These are phyloP conservation scores for Drosophila birchii DNA, from an alignment of 2,888 invertebrate species.

Conservation along the genomic window DNA sequence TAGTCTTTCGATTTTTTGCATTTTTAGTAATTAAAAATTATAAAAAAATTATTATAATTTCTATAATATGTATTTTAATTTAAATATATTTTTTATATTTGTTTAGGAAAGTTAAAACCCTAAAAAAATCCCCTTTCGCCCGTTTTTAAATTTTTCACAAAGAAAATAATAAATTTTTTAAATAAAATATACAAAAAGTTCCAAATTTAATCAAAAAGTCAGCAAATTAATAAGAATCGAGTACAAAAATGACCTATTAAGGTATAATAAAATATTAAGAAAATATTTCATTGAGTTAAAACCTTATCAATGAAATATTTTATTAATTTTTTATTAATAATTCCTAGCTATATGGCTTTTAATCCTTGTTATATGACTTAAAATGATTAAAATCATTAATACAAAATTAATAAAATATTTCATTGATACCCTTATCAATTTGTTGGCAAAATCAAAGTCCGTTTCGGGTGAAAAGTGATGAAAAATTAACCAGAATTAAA, in stretches of 20 bases:
- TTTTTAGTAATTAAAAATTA: no score
- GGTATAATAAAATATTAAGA: not conserved
- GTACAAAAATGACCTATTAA: not conserved
- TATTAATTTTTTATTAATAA: no score
- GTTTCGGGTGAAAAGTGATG: slow-evolving; percentile 8
- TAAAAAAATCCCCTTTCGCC: not conserved
- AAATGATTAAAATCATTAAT: no score
- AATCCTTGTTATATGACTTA: no score
- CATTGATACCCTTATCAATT: slow-evolving; percentile 20
- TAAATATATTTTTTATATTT: not conserved
- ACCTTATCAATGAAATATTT: slow-evolving; percentile 26
- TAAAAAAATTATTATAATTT: no score
- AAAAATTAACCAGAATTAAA: slow-evolving; percentile 24
- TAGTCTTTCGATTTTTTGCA: no score
- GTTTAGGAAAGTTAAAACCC: not conserved
- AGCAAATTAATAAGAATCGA: not conserved
- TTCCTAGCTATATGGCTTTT: no score
- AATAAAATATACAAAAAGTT: not conserved
- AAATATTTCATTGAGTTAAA: slow-evolving; percentile 10
- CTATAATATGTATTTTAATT: not conserved
- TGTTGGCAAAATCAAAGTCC: slow-evolving; percentile 18
- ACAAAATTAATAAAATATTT: slow-evolving; percentile 6
- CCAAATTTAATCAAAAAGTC: not conserved
- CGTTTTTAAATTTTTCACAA: not conserved
- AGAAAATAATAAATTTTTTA: not conserved